Evolutionary conservation across 2,888 invertebrate genomes (phyloP).

Genomic region (Oasisia sp.): DNA sequence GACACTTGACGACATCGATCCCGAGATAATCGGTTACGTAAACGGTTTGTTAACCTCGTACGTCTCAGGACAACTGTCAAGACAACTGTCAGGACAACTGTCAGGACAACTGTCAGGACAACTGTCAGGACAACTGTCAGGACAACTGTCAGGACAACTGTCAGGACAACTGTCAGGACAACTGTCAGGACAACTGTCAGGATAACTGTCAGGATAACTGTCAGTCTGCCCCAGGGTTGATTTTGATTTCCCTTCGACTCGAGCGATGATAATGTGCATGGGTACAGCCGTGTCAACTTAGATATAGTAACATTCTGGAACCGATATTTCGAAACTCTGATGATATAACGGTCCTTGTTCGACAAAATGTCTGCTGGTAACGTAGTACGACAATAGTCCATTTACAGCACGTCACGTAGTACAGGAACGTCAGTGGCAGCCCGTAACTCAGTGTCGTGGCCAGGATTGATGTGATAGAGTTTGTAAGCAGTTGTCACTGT

Average conservation of each 20-base stretch:
- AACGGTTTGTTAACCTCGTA: neutral
- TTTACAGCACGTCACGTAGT: neutral
- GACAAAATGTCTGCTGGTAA: neutral
- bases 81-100: neutral
- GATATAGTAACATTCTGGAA: neutral
- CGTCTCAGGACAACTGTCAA: neutral
- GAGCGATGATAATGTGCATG: neutral
- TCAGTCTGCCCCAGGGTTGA: too few species aligned
- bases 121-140: neutral
- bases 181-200: neutral
- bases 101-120: neutral
- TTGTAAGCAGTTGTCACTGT: too few species aligned
- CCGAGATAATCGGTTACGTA: neutral
- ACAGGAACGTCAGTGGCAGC: neutral
- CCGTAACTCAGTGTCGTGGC: too few species aligned
- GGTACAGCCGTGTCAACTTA: neutral
- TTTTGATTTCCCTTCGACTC: too few species aligned
- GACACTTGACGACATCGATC: neutral
- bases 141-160: neutral
- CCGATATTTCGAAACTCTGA: neutral
- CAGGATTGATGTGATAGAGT: too few species aligned
- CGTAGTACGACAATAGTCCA: neutral
- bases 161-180: neutral
- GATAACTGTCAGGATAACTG: neutral
- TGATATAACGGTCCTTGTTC: neutral